A percentile compares a stretch with the other conserved stretches of the same genome.
Evolutionary conservation across 2,113 vertebrate species (phyloP).

Genomic region (Synchiropus splendidus): DNA sequence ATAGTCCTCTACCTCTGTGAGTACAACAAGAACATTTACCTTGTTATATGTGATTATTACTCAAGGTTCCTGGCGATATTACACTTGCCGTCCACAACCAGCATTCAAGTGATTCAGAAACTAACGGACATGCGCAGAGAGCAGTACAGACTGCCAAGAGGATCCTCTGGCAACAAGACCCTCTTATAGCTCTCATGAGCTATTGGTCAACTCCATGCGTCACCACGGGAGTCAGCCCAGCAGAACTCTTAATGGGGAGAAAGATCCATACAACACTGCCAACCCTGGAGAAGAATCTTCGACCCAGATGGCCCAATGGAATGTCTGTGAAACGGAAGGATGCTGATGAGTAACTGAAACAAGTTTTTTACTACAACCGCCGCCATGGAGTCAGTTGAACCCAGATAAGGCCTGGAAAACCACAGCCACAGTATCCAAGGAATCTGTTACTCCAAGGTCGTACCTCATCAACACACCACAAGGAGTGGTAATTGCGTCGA

Average conservation of each 20-base stretch:
- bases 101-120: background rate
- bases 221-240: background rate
- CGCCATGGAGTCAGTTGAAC: background rate
- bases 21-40: background rate
- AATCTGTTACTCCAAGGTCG: too few relatives aligned
- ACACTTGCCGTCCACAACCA: background rate
- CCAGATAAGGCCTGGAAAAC: too few relatives aligned
- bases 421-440: too few relatives aligned
- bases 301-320: background rate
- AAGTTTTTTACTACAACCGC: background rate
- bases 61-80: background rate
- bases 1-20: background rate
- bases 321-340: background rate
- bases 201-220: background rate
- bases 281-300: background rate
- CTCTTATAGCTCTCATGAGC: background rate
- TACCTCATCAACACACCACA: too few relatives aligned
- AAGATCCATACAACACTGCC: background rate
- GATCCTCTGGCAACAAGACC: background rate
- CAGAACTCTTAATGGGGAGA: background rate
- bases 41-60: background rate
- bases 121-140: background rate
- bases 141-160: background rate
- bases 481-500: too few relatives aligned
- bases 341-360: background rate